Evolutionary conservation across 2,113 vertebrate species (phyloP), one percentile per base, ranked within the genome.

Genomic region (Salvelinus sp.): DNA sequence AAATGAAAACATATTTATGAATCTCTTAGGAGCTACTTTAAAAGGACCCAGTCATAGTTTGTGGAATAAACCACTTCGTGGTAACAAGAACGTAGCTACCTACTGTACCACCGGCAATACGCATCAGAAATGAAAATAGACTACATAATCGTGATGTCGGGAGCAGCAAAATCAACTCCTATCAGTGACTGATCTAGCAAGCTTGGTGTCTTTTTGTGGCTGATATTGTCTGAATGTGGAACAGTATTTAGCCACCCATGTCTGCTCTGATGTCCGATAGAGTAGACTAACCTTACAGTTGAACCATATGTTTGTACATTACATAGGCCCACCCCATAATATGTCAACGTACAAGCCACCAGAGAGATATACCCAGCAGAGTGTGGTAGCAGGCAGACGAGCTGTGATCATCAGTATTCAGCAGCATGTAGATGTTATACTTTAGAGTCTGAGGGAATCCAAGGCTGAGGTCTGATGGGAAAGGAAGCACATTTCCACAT

Each of bases 31-130:
- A 47, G 68, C 44, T 25, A 20, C 73, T 75, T 54, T 22, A n/a
- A 23, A 62, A 62, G 13, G 58, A 62, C 20, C 22, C 66, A 63
- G 72, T 28, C 50, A 47, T 22, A 63, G n/a, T 18, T 76, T 62
- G 75, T 66, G 67, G 65, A 73, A 84, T 82, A 83, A 89, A 83
- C 86, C 83, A 85, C 84, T 84, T 69, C 20, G 13, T 84, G 63
- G 80, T 79, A 76, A 79, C 33, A 70, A 82, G 33, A 75, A 25
- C 44, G 38, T 71, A 77, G 6, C 75, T 63, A 18, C 7, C 23
- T 63, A 23, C 33, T 33, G 7, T 33, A 69, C 28, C 25, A 22
- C 33, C 22, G 2, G 58, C 58, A 22, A 62, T 22, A 22, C 38
- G 2, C 38, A 44, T 44, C 7, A 44, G 2, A 2, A 10, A 44